Evolutionary conservation across 2,113 vertebrate species (phyloP).

Genomic region (Ellobius talpinus): DNA sequence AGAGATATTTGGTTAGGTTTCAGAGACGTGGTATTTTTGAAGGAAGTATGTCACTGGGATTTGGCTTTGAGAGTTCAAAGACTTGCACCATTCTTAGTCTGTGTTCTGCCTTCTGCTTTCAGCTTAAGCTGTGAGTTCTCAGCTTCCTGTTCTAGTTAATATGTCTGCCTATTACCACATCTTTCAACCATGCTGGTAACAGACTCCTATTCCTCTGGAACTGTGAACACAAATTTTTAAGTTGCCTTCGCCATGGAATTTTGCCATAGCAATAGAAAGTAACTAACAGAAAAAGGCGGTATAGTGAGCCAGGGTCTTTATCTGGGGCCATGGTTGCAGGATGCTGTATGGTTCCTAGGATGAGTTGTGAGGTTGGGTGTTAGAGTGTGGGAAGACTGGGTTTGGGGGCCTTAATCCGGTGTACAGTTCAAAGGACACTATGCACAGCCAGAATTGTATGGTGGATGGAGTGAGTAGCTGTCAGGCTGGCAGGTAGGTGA

Average conservation of each 20-base stretch:
- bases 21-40: neutral
- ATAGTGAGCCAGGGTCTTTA: neutral
- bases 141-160: neutral
- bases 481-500: neutral
- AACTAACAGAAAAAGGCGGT: neutral
- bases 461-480: neutral
- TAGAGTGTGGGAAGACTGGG: neutral
- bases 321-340: neutral
- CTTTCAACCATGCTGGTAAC: neutral
- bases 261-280: neutral
- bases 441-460: neutral
- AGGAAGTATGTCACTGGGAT: neutral
- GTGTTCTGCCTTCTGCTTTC: neutral
- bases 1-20: neutral
- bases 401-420: neutral
- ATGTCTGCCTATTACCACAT: neutral
- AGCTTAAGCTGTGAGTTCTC: neutral
- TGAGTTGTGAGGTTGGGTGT: neutral
- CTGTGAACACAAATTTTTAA: neutral
- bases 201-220: neutral
- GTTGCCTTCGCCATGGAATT: neutral
- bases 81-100: neutral
- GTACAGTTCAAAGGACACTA: neutral
- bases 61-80: neutral
- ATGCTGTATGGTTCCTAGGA: neutral